Base-by-base conservation (phyloP, 2,113 vertebrate genomes). In the Labeo rohita region DNA sequence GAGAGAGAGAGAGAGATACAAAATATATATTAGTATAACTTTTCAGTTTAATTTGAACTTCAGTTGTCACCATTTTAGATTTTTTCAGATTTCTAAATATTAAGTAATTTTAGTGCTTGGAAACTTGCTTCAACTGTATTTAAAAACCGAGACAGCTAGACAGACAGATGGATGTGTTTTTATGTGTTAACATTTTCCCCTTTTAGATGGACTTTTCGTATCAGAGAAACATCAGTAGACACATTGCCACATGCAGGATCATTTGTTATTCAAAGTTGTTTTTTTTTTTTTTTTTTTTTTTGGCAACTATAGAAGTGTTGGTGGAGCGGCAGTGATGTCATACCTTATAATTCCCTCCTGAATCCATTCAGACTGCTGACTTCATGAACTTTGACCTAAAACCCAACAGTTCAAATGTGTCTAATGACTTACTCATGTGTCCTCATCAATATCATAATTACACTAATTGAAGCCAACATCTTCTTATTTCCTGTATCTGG, bases 401-500 rank as follows among this genome's bases (percentile, higher is more conserved):
- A 49, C 54, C 86, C 50, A 52, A 12, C 36, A 10, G 72, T 82
- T 77, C 45, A 65, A 49, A 49, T 52, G 59, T 75, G 59, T 74
- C 72, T 72, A 76, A 82, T 50, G 72, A 75, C 63, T 76, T 80
- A 82, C 66, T 80, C 73, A 13, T 43, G 9, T 49, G 45, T 59
- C 77, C 72, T 54, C 68, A 84, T 88, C 65, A 45, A 36, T 63
- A 49, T 83, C 28, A 52, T 72, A 39, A 83, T 77, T 85, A 21
- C 84, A 49, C 8, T 66, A 70, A 79, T 16, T 36, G 78, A 84
- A 81, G 13, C 5, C 21, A 36, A 80, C 70, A 49, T 76, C 47
- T 10, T 83, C 82, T 52, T 66, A 56, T 83, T 59, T 54, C 66
- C 61, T 86, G 13, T 74, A 54, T 39, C 78, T 70, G 13, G 73